Evolutionary conservation across 2,888 invertebrate species (phyloP), one percentile per base, ranked within the genome.

Genomic region (Aporophyla lueneburgensis): DNA sequence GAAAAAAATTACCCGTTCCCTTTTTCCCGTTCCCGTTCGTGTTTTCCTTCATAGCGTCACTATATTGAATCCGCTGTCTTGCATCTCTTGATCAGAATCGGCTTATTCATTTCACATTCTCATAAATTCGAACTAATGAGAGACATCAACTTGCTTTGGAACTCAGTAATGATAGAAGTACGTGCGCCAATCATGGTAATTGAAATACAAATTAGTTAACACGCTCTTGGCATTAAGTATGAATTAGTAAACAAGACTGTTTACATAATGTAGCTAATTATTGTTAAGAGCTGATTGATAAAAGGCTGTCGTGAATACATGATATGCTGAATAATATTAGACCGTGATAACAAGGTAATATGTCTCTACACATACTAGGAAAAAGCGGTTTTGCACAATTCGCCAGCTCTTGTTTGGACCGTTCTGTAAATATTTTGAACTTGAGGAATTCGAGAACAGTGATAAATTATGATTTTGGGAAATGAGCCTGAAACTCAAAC

Each of bases 201-300:
- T 86, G 81, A 74, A 74, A 81, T 67, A 79, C 76, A 71, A 85
- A 87, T 86, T 87, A 79, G 81, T 80, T 86, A 71, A 87, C 79
- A 85, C 53, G 63, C 75, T 61, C 78, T 79, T 19, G 21, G 78
- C 59, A 81, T 85, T 80, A 79, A 81, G 69, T 83, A 78, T 71
- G 72, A 83, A 76, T 87, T 81, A 80, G 51, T 56, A 63, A 83
- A 77, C 74, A 78, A 77, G 78, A 74, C 67, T 75, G 78, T 78
- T 71, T 65, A 67, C 84, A 69, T 81, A 73, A 81, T 84, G 73
- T 79, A 70, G 46, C 49, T 71, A 76, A 79, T 81, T 76, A 70
- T 72, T 66, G 54, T 74, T 59, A 73, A 33, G 71, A 62, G 74
- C 62, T 72, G 40, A 72, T 74, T 74, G 61, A 62, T 74, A 70